Evolutionary conservation across 37 sponge, comb jelly and placozoan species (phyloP), one percentile per base, ranked within the genome.

Genomic region (Oscarella lobularis): DNA sequence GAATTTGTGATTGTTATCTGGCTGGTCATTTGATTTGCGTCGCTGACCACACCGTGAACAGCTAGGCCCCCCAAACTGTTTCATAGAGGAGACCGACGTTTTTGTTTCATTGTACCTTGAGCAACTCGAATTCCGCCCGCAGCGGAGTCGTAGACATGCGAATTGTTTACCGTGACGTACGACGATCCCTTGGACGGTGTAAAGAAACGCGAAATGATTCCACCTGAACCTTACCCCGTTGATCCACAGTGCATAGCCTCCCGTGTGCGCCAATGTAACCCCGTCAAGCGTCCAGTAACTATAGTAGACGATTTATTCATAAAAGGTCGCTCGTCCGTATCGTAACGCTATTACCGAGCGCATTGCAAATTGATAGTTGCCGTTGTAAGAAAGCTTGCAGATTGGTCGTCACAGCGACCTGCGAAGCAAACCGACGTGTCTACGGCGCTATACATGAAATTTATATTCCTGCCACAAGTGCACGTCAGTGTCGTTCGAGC

Each of bases 61-160:
- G 31, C 71, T 68, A 68, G 4, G 71, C 6, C 35, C 71, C 29
- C 6, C 71, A 68, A 5, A 68, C n/a, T n/a, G 31, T 68, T 5
- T 20, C 29, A 14, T 14, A 68, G 4, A 30, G 33, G 6, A 35
- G 71, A 5, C 29, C 31, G 31, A 35, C 33, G 31, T 35, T 68
- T 20, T 68, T 20, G 31, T 5, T 68, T 4, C 31, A 68, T 4
- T 14, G 6, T 48, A 48, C 71, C 71, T 68, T 14, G 71, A 5
- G 35, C 71, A 20, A 68, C 31, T 68, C 71, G 29, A 32, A 68
- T 35, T 68, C 71, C 71, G 6, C 71, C 71, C 6, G 71, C 71
- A 34, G 35, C 71, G 33, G 33, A 5, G 33, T 68, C 71, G 33
- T 68, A 68, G 6, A 68, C 6, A 48, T 48, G 60, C 14, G 14